These are phyloP conservation scores for Fragariocoptes setiger DNA, from an alignment of 1,140 invertebrate species.

Conservation along the genomic window DNA sequence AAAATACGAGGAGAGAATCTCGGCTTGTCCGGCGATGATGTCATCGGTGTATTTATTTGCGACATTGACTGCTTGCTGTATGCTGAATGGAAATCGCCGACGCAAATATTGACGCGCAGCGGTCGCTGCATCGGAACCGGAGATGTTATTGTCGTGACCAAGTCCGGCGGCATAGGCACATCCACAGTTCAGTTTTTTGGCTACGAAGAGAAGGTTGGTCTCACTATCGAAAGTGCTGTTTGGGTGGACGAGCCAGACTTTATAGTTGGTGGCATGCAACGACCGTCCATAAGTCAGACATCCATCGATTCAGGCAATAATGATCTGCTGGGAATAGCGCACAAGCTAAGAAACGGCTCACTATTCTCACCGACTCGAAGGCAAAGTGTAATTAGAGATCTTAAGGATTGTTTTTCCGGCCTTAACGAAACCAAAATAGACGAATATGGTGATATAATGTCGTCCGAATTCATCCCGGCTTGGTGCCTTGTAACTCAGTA, in stretches of 20 bases:
- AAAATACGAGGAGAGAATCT: constrained; percentile 85
- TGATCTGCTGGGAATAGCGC: too few relatives aligned
- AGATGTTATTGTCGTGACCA: constrained; percentile 73
- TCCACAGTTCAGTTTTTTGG: constrained; percentile 81
- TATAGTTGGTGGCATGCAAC: too few relatives aligned
- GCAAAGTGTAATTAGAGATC: constrained; percentile 18
- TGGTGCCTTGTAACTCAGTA: constrained; percentile 92
- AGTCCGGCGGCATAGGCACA: constrained; percentile 55
- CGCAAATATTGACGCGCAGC: constrained; percentile 81
- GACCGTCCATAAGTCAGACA: too few relatives aligned
- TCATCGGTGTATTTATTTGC: constrained; percentile 71
- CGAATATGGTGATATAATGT: constrained; percentile 53
- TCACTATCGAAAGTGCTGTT: constrained; percentile 86
- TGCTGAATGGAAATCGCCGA: constrained; percentile 86
- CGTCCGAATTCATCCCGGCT: constrained; percentile 66
- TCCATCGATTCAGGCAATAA: too few relatives aligned
- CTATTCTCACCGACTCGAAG: too few relatives aligned
- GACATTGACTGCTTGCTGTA: constrained; percentile 72
- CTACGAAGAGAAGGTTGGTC: constrained; percentile 29
- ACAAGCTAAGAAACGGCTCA: too few relatives aligned
- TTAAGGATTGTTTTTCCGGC: too few relatives aligned
- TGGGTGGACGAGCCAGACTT: constrained; percentile 94
- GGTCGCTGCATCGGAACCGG: constrained; percentile 72
- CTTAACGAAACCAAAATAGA: constrained; percentile 7
- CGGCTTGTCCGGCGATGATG: constrained; percentile 44